phyloP scores from a whole-genome alignment of 2,888 invertebrate species.

The Lordiphosa fenestrarum region DNA sequence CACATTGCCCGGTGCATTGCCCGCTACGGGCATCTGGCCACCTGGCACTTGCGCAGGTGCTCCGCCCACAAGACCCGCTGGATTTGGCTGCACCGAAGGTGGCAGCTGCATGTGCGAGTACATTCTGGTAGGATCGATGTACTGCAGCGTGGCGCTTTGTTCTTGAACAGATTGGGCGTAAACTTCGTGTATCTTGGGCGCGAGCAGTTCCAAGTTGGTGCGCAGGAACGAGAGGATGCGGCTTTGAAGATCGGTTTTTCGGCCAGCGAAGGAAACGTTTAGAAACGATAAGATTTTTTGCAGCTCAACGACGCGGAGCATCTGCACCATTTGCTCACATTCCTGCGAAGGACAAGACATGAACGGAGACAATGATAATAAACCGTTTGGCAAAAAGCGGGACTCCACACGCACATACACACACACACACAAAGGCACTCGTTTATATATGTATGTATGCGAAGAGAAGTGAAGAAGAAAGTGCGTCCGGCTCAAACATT shows the following conservation, averaged over 20 bases:
- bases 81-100: constrained; percentile 73
- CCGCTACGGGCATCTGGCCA: constrained; percentile 41
- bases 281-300: constrained; percentile 90
- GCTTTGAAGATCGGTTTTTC: constrained; percentile 89
- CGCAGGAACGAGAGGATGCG: constrained; percentile 87
- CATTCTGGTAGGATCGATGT: constrained; percentile 78
- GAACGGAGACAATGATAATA: neutral
- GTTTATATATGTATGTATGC: constrained; percentile 16
- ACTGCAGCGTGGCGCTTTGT: constrained; percentile 56
- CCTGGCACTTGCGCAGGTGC: constrained; percentile 55
- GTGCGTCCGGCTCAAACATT: constrained; percentile 18
- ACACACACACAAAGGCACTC: constrained; percentile 4
- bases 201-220: constrained; percentile 83
- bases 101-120: constrained; percentile 79
- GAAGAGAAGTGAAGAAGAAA: constrained; percentile 1
- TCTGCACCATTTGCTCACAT: constrained; percentile 79
- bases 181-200: constrained; percentile 83
- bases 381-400: constrained; percentile 16
- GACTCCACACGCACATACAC: constrained; percentile 27
- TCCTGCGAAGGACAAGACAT: constrained; percentile 59
- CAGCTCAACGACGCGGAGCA: constrained; percentile 91
- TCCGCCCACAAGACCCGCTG: constrained; percentile 68
- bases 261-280: constrained; percentile 88
- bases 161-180: constrained; percentile 78
- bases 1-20: constrained; percentile 80